phyloP scores from a whole-genome alignment of 1,140 invertebrate genomes.

The Listronotus bonariensis region DNA sequence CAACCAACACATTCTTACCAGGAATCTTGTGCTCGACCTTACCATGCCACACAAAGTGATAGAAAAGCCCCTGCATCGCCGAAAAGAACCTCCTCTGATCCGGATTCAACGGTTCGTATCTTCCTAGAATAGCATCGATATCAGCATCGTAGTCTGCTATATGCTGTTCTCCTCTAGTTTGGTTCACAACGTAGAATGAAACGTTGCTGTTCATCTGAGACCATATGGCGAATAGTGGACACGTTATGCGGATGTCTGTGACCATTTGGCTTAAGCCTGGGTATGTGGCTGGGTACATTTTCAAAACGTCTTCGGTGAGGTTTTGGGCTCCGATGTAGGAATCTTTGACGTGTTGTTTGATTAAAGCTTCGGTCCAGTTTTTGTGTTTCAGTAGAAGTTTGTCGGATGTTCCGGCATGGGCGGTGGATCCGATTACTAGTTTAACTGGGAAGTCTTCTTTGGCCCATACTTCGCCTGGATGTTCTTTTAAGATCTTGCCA shows the following conservation, averaged over 20 bases:
- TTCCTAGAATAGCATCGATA: conserved; percentile 77
- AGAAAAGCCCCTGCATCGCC: conserved; percentile 81
- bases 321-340: conserved; percentile 67
- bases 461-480: conserved; percentile 66
- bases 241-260: conserved; percentile 78
- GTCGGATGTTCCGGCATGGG: conserved; percentile 68
- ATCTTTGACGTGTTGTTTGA: conserved; percentile 65
- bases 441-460: conserved; percentile 58
- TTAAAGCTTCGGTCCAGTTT: conserved; percentile 66
- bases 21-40: conserved; percentile 62
- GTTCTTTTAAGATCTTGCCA: conserved; percentile 67
- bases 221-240: conserved; percentile 71
- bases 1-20: conserved; percentile 63
- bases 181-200: conserved; percentile 75
- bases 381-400: conserved; percentile 62
- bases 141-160: conserved; percentile 69
- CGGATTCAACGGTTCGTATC: conserved; percentile 70
- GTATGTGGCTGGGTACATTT: conserved; percentile 69
- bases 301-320: conserved; percentile 64
- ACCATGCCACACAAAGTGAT: conserved; percentile 77
- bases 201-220: conserved; percentile 60
- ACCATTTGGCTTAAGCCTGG: conserved; percentile 72
- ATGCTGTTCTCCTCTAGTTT: conserved; percentile 60
- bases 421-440: conserved; percentile 73
- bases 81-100: conserved; percentile 74